phyloP scores from a whole-genome alignment of 2,888 invertebrate species.

The Drosophila helvetica region DNA sequence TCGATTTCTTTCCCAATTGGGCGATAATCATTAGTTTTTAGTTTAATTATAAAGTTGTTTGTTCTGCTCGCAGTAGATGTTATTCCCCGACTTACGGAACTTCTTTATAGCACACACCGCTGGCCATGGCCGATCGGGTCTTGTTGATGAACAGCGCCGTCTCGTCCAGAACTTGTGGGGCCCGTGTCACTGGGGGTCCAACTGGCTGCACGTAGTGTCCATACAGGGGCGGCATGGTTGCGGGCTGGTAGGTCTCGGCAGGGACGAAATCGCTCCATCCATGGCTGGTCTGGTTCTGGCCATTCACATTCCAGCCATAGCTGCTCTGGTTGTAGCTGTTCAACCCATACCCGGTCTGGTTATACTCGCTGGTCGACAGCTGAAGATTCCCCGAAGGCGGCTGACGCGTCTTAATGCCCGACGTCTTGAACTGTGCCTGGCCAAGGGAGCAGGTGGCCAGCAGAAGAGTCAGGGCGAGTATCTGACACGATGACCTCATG shows the following conservation, averaged over 20 bases:
- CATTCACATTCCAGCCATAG: constrained; percentile 27
- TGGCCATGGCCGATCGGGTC: constrained; percentile 82
- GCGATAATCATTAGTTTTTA: constrained; percentile 41
- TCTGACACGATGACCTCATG: constrained; percentile 64
- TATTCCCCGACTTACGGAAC: constrained; percentile 82
- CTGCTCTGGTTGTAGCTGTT: constrained; percentile 24
- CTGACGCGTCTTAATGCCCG: constrained; percentile 80
- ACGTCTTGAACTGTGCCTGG: constrained; percentile 74
- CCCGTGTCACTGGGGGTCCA: constrained; percentile 80
- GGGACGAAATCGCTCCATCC: constrained; percentile 49
- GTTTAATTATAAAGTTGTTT: constrained; percentile 6
- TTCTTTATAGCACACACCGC: constrained; percentile 82
- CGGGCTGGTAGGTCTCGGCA: constrained; percentile 74
- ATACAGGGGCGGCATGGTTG: constrained; percentile 27
- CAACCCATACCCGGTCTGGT: constrained; percentile 23
- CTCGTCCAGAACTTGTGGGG: constrained; percentile 73
- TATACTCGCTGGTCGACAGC: constrained; percentile 35
- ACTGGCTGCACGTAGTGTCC: constrained; percentile 61
- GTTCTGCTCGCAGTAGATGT: not conserved
- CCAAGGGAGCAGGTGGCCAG: constrained; percentile 25
- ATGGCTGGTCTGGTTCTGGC: constrained; percentile 22
- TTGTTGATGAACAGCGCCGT: constrained; percentile 82
- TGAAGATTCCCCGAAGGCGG: constrained; percentile 61
- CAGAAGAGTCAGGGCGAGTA: constrained; percentile 36
- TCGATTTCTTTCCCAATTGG: constrained; percentile 30